Conservation (phyloP, 2,797 vertebrate species). For the Poliocrania exsul region DNA sequence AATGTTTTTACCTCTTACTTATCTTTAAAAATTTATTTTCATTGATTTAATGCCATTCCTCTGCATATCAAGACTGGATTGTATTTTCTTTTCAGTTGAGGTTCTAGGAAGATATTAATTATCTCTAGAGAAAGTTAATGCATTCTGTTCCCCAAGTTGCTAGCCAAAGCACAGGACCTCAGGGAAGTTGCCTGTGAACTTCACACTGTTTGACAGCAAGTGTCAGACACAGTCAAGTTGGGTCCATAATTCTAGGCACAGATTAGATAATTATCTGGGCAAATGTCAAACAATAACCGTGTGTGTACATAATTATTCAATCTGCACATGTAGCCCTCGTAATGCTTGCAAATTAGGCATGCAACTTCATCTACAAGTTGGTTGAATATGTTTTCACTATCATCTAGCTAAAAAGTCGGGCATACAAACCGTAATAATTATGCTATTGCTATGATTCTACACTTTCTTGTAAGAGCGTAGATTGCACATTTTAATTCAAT, state of each 20-base stretch:
- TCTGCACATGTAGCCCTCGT: constrained; percentile 16
- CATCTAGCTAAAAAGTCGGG: not conserved
- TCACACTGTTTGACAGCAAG: not conserved
- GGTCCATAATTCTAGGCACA: constrained; percentile 25
- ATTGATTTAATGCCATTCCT: not conserved
- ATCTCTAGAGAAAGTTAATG: not conserved
- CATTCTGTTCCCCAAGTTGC: not conserved
- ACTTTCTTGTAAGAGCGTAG: not conserved
- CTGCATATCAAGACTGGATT: not conserved
- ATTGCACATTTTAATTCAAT: not conserved
- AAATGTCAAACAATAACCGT: constrained; percentile 42
- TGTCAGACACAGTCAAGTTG: not conserved
- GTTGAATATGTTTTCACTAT: constrained; percentile 26
- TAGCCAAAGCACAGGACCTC: not conserved
- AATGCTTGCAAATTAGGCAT: constrained; percentile 46
- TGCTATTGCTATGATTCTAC: not conserved
- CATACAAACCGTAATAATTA: constrained; percentile 6
- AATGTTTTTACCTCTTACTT: not conserved
- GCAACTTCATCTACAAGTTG: constrained; percentile 31
- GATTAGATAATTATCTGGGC: constrained; percentile 42
- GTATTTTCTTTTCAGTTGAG: not conserved
- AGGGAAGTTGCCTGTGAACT: not conserved
- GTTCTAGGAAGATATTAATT: not conserved
- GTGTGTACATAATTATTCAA: constrained; percentile 59
- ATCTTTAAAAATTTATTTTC: not conserved